These are phyloP conservation scores for Leiothrix lutea DNA, from an alignment of 2,113 vertebrate genomes.

Conservation along the genomic window DNA sequence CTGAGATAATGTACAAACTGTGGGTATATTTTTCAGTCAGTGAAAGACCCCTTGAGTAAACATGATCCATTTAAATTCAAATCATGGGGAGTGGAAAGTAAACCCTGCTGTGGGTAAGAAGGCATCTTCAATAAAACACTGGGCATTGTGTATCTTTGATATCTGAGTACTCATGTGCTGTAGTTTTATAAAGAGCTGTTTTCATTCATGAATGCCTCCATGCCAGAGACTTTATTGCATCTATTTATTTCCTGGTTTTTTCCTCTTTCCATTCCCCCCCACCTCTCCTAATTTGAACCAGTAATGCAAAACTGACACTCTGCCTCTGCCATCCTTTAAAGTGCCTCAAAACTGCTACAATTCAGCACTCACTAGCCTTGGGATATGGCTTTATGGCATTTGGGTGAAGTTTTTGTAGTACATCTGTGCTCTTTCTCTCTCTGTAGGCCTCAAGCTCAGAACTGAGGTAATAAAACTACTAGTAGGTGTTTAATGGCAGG, in stretches of 20 bases:
- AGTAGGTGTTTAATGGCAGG: constrained; percentile 76
- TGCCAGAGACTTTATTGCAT: constrained; percentile 56
- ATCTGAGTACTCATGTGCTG: constrained; percentile 2
- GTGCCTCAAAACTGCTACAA: constrained; percentile 40
- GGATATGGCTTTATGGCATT: constrained; percentile 44
- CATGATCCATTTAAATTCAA: constrained; percentile 50
- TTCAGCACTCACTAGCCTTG: constrained; percentile 19
- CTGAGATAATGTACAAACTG: constrained; percentile 59
- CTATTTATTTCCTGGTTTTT: constrained; percentile 59
- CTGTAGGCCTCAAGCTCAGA: constrained; percentile 38
- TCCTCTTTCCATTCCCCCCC: background rate
- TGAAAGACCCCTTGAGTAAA: constrained; percentile 64
- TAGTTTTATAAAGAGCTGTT: constrained; percentile 35
- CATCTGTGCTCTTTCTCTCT: constrained; percentile 35
- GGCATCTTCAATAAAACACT: constrained; percentile 3
- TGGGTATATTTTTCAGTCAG: constrained; percentile 58
- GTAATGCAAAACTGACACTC: constrained; percentile 49
- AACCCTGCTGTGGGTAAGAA: constrained; percentile 24
- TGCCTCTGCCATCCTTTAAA: background rate
- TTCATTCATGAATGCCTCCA: constrained; percentile 56
- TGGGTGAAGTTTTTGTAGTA: constrained; percentile 43
- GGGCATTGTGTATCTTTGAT: constrained; percentile 12
- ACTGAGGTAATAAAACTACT: constrained; percentile 69
- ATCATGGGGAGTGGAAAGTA: constrained; percentile 38
- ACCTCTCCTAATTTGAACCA: constrained; percentile 50